Base-by-base conservation (phyloP, 2,113 vertebrate genomes). In the Macrotus californicus region DNA sequence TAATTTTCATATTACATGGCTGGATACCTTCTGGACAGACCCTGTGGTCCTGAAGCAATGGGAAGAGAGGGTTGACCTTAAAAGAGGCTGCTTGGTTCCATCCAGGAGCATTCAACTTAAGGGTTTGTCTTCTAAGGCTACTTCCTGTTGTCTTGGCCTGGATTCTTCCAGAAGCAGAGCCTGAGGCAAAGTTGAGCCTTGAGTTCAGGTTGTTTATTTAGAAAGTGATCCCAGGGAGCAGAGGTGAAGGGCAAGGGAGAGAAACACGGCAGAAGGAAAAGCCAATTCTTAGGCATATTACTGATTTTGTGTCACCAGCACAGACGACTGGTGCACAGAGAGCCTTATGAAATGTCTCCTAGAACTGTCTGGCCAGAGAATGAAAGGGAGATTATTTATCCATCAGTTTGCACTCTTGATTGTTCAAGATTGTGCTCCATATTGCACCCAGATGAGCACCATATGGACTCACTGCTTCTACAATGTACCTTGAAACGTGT, bases 201-300 rank as follows among this genome's bases (percentile, higher is more conserved):
- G 10, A n/a, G 2, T 31, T 3, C 31, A 19, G 7, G 6, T 22
- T 29, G 7, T 48, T 82, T 82, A 79, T 26, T 41, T 87, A 43
- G 34, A n/a, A 91, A 72, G 4, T 7, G 34, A 36, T 22, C n/a
- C 1, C 14, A 70, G 12, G 15, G 10, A 77, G 7, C 5, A 52
- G 14, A 1, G 73, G 29, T 79, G 34, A 56, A 72, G 41, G 2
- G 5, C 16, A 34, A 3, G 22, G 48, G 21, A 54, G 26, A 67
- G 34, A 84, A 61, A 73, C 8, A 15, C 0, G 26, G 13, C 50
- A 41, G 15, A 52, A 59, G 13, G 13, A 56, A 80, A 48, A 46
- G 39, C 19, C 12, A 22, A 3, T 16, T 9, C n/a, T 41, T 0
- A 0, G 61, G n/a, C 41, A 1, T 14, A n/a, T 31, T 52, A 34